Conservation (phyloP, 2,113 vertebrate species). For the Balaeniceps rex region DNA sequence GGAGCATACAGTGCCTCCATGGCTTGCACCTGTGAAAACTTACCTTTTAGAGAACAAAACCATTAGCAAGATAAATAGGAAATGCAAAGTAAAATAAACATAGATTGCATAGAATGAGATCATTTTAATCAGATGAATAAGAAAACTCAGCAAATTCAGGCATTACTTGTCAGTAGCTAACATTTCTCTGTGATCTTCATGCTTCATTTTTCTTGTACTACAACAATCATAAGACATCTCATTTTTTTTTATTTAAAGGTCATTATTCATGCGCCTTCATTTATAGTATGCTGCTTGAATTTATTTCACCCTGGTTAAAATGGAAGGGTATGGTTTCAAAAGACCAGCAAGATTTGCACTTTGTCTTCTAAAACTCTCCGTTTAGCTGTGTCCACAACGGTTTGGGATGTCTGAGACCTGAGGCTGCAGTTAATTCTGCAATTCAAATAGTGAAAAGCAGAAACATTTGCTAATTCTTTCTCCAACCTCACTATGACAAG, state of each 20-base stretch:
- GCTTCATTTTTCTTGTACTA: not conserved
- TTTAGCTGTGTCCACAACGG: not conserved
- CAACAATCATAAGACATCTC: not conserved
- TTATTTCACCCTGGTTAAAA: not conserved
- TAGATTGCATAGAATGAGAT: not conserved
- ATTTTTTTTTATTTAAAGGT: not conserved
- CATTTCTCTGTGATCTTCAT: not conserved
- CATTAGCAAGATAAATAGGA: not conserved
- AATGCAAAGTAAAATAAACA: not conserved
- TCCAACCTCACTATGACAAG: not conserved
- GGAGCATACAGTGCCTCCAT: not conserved
- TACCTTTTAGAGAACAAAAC: not conserved
- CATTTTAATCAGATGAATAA: constrained; percentile 1
- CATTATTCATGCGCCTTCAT: not conserved
- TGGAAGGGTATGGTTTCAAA: not conserved
- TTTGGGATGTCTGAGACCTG: not conserved
- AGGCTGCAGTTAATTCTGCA: not conserved
- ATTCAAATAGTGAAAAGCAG: not conserved
- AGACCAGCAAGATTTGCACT: not conserved
- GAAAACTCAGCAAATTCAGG: not conserved
- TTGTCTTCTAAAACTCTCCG: not conserved
- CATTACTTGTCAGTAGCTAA: not conserved
- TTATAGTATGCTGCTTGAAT: not conserved
- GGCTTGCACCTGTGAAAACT: not conserved
- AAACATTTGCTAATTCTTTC: not conserved